Percentiles rank a stretch among this genome's conserved stretches.
Evolutionary conservation across 1,140 invertebrate genomes (phyloP).

Genomic region (Anoplolepis gracilipes): DNA sequence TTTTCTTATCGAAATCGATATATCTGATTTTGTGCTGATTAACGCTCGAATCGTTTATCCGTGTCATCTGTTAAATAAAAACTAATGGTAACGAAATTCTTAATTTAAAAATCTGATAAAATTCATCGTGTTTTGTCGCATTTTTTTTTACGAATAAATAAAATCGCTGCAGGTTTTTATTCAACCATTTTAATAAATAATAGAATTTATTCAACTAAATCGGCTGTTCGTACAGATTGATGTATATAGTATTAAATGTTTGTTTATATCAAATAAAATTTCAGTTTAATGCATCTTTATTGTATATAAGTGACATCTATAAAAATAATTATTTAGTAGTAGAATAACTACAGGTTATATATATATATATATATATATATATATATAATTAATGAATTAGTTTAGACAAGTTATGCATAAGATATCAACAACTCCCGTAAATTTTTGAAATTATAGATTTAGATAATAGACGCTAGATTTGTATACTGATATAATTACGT

Average conservation of each 20-base stretch:
- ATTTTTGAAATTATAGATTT: not conserved
- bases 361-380: not conserved
- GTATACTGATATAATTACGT: not conserved
- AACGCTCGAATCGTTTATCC: conserved; percentile 21
- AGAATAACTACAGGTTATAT: too few species aligned
- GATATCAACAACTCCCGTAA: not conserved
- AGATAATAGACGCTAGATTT: not conserved
- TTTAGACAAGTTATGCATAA: not conserved
- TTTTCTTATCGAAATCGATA: conserved; percentile 26
- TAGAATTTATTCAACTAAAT: not conserved
- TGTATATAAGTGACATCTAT: too few species aligned
- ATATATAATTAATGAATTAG: not conserved
- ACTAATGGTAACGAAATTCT: not conserved
- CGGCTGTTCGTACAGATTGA: not conserved
- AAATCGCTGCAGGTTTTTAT: not conserved
- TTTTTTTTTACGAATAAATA: not conserved
- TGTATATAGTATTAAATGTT: not conserved
- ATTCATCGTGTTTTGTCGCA: not conserved
- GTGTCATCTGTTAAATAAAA: not conserved
- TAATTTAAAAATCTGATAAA: not conserved
- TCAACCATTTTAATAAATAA: not conserved
- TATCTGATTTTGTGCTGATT: conserved; percentile 30
- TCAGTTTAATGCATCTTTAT: not conserved
- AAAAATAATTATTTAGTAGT: too few species aligned
- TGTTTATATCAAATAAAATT: conserved; percentile 13